Evolutionary conservation across 37 sponge, comb jelly and placozoan genomes (phyloP).

Genomic region (Halichondria panicea): DNA sequence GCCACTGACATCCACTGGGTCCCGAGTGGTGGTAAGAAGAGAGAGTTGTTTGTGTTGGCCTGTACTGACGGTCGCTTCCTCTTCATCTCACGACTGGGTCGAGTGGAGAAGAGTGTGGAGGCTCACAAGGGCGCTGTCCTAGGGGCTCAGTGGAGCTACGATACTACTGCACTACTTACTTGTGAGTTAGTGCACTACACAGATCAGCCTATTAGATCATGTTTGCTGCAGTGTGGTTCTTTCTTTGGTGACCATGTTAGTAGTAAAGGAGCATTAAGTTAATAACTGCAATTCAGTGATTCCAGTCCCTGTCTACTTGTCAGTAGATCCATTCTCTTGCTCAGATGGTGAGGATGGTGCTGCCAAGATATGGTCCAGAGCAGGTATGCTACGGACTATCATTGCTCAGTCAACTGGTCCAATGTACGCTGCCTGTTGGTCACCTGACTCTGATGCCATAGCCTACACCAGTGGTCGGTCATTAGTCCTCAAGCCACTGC

Average conservation of each 20-base stretch:
- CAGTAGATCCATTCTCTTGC: not conserved
- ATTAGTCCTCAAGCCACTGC: conserved; percentile 86
- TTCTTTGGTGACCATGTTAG: not conserved
- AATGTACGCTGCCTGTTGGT: conserved; percentile 88
- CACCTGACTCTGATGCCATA: conserved; percentile 90
- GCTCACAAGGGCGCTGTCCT: conserved; percentile 97
- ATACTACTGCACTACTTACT: conserved; percentile 87
- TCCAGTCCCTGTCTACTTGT: not conserved
- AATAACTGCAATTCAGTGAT: not conserved
- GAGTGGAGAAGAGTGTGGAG: conserved; percentile 91
- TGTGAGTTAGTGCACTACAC: conserved; percentile 9
- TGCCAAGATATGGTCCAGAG: conserved; percentile 92
- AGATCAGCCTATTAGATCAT: not conserved
- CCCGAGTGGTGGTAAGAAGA: conserved; percentile 36
- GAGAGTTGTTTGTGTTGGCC: conserved; percentile 78
- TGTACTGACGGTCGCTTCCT: conserved; percentile 87
- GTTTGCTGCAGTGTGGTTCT: not conserved
- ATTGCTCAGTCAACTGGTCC: conserved; percentile 85
- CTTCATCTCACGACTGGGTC: conserved; percentile 77
- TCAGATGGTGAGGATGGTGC: conserved; percentile 97
- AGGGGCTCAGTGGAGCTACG: conserved; percentile 77
- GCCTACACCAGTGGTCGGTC: conserved; percentile 80
- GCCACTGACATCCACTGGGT: conserved; percentile 83
- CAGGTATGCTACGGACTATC: conserved; percentile 88
- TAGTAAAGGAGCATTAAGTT: not conserved